These are phyloP conservation scores for Dicrurus megarhynchus DNA, from an alignment of 2,113 vertebrate species.

Conservation along the genomic window DNA sequence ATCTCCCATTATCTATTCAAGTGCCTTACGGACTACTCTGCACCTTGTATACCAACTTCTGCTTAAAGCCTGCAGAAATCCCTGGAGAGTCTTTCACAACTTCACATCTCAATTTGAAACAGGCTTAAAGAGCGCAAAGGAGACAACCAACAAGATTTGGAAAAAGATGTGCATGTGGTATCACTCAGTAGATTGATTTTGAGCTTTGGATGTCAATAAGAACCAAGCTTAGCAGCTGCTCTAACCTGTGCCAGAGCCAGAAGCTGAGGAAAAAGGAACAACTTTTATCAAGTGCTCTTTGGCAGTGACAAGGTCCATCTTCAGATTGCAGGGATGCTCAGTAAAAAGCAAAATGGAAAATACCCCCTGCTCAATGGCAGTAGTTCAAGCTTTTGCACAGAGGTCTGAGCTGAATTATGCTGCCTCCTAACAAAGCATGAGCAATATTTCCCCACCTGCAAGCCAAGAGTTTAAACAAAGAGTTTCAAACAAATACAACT, in stretches of 20 bases:
- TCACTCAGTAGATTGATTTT: neutral
- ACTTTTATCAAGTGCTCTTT: neutral
- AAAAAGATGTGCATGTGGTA: neutral
- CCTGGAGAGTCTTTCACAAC: neutral
- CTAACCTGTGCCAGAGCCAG: neutral
- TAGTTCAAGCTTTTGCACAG: neutral
- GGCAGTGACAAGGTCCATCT: neutral
- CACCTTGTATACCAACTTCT: neutral
- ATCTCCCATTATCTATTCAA: neutral
- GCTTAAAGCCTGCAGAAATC: neutral
- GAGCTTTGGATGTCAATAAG: neutral
- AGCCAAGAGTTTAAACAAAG: conserved; percentile 57
- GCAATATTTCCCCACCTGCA: conserved; percentile 51
- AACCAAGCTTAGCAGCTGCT: neutral
- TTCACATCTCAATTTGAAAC: neutral
- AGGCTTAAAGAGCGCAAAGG: neutral
- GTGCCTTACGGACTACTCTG: neutral
- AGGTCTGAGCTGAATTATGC: neutral
- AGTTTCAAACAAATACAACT: conserved; percentile 39
- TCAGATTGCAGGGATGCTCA: neutral
- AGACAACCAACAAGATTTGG: neutral
- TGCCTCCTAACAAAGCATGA: conserved; percentile 41
- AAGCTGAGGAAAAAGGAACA: neutral
- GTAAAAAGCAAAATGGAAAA: neutral
- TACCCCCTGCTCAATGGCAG: neutral